A percentile compares a stretch with the other conserved stretches of the same genome.
phyloP scores from a whole-genome alignment of 2,113 vertebrate genomes.

The Numenius arquata region DNA sequence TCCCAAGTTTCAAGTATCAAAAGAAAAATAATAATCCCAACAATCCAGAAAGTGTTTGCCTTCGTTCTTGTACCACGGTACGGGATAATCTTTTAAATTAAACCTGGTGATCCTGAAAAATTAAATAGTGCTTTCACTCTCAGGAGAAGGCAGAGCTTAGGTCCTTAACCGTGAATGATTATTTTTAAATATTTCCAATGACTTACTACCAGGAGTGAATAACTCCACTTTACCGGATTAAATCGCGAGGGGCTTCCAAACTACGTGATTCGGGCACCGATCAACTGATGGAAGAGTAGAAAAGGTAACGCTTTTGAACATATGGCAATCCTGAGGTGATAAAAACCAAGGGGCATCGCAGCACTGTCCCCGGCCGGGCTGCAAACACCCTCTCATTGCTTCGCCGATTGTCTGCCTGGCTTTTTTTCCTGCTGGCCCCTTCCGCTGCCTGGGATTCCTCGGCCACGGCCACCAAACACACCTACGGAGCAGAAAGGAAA shows the following conservation, averaged over 20 bases:
- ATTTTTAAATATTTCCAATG: not conserved
- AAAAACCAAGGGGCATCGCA: not conserved
- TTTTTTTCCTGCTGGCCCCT: conserved; percentile 92
- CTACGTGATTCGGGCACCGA: not conserved
- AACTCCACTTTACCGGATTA: not conserved
- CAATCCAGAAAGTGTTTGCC: not conserved
- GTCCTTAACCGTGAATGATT: not conserved
- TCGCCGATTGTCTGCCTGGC: conserved; percentile 84
- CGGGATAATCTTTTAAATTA: not conserved
- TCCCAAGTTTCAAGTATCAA: not conserved
- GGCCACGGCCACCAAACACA: conserved; percentile 88
- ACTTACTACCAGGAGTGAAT: not conserved
- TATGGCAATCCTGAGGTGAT: conserved; percentile 4
- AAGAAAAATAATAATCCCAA: not conserved
- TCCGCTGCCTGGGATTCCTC: conserved; percentile 79
- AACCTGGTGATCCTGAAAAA: not conserved
- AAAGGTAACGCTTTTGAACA: not conserved
- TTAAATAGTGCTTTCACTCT: not conserved
- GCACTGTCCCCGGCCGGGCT: not conserved
- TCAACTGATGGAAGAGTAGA: not conserved
- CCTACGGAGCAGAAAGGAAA: conserved; percentile 64
- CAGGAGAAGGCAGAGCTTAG: not conserved
- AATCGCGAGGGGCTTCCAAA: not conserved
- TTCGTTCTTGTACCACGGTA: not conserved
- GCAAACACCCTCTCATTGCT: conserved; percentile 74